Base-by-base conservation (phyloP, 92 coral and sea anemone species). In the Palythoa grandiflora region DNA sequence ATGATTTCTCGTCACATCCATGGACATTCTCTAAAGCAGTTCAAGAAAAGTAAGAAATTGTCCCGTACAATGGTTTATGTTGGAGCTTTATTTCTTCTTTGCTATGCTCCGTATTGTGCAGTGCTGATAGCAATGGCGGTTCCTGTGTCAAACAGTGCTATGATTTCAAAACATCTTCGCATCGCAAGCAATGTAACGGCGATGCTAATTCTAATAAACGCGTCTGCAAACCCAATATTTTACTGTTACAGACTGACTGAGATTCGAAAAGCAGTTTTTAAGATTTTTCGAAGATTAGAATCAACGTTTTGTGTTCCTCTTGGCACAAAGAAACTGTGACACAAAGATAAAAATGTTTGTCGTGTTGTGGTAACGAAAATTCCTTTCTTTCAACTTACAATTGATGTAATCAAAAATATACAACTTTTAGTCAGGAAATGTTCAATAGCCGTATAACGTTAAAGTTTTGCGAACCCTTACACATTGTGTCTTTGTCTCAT, bases 61-160 rank as follows among this genome's bases (percentile, higher is more conserved):
- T 81, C 86, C 14, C 86, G 75, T 53, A 81, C 86, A 20, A 81
- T 81, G 75, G 61, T 81, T 7, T 81, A 66, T 28, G 47, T 81
- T 19, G 86, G 86, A 2, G 61, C 75, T 16, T 47, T 81, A 19
- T 81, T 81, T 48, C 75, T 81, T 21, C 75, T 81, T 9, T 81
- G 86, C 74, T 81, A 81, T n/a, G 86, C 86, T 0, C 86, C 86
- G 10, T 81, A 81, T 51, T 81, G 75, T 0, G 76, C 75, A 1
- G 86, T 81, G 28, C 60, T 81, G 11, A 68, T 81, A 5, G 86
- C 86, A 15, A 81, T 81, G 86, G 86, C 86, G 21, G 86, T 81
- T 17, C 86, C 86, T 1, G 1, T 81, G 19, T 81, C 86, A 12
- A 66, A 48, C 65, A 81, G 86, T 53, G 66, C 38, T 10, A 65